phyloP scores from a whole-genome alignment of 64 coral and sea anemone species.

The Montipora capricornis region DNA sequence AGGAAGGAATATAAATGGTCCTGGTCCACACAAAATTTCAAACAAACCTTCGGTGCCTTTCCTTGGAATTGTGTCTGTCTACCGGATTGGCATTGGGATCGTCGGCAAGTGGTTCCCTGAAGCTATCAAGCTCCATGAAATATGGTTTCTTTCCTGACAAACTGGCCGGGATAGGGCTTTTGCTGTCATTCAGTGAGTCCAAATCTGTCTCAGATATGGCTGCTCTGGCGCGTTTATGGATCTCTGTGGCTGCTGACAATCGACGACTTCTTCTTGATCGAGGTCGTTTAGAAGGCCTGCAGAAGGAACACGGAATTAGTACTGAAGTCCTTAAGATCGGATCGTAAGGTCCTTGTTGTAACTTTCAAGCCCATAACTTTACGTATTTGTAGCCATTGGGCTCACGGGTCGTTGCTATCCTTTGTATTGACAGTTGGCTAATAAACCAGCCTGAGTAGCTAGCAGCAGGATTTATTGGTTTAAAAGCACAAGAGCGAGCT shows the following conservation, averaged over 20 bases:
- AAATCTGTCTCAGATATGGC: constrained; percentile 19
- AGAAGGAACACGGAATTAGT: background rate
- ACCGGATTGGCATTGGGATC: constrained; percentile 81
- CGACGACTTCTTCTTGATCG: background rate
- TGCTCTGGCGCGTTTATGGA: background rate
- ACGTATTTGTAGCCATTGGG: too few species aligned
- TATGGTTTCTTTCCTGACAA: constrained; percentile 35
- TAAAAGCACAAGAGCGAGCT: too few species aligned
- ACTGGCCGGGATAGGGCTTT: constrained; percentile 44
- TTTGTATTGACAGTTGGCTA: too few species aligned
- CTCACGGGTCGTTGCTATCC: too few species aligned
- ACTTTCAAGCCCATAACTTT: too few species aligned
- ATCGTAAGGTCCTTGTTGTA: too few species aligned
- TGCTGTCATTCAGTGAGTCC: constrained; percentile 17
- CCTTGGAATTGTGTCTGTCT: constrained; percentile 90
- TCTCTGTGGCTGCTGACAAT: background rate
- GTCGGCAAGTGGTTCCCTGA: constrained; percentile 59
- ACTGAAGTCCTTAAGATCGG: background rate
- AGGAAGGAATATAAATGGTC: too few species aligned
- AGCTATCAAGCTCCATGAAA: constrained; percentile 57
- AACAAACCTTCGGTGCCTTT: constrained; percentile 90
- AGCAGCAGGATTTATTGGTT: too few species aligned
- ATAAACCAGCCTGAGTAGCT: too few species aligned
- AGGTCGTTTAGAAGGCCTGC: background rate
- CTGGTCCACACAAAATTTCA: background rate